Evolutionary conservation across 2,113 vertebrate species (phyloP).

Genomic region (Grallaria varia): DNA sequence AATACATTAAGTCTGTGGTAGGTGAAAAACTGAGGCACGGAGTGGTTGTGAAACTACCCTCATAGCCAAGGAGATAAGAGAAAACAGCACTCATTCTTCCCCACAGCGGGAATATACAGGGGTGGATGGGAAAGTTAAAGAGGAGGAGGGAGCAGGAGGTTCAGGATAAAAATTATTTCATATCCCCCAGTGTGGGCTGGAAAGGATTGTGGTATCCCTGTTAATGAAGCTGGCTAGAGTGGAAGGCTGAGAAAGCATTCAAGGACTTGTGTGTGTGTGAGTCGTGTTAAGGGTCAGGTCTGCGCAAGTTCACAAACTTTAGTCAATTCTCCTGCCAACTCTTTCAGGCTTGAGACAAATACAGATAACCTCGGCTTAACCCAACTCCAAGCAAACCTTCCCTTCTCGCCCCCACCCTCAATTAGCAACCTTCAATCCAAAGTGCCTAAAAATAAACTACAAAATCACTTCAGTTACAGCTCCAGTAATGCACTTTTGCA

Average conservation of each 20-base stretch:
- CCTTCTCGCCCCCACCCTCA: not conserved
- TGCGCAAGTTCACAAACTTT: conserved; percentile 22
- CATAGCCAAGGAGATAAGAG: conserved; percentile 39
- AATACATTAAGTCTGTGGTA: conserved; percentile 64
- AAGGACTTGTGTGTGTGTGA: not conserved
- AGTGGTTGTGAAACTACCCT: conserved; percentile 22
- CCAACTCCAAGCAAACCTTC: not conserved
- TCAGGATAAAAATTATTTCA: not conserved
- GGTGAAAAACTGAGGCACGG: conserved; percentile 34
- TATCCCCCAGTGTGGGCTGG: not conserved
- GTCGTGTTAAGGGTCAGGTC: not conserved
- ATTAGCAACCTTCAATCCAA: conserved; percentile 8
- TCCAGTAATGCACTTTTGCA: not conserved
- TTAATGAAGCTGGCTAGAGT: not conserved
- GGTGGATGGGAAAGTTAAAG: not conserved
- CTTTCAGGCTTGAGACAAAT: conserved; percentile 39
- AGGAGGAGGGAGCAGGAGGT: not conserved
- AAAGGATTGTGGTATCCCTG: not conserved
- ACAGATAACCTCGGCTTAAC: conserved; percentile 20
- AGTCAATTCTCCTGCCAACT: conserved; percentile 43
- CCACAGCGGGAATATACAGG: not conserved
- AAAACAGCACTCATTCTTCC: not conserved
- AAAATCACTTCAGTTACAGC: not conserved
- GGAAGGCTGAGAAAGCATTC: not conserved
- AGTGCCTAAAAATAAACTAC: conserved; percentile 53